phyloP scores from a whole-genome alignment of 2,888 invertebrate genomes.

The Andrena fulva region DNA sequence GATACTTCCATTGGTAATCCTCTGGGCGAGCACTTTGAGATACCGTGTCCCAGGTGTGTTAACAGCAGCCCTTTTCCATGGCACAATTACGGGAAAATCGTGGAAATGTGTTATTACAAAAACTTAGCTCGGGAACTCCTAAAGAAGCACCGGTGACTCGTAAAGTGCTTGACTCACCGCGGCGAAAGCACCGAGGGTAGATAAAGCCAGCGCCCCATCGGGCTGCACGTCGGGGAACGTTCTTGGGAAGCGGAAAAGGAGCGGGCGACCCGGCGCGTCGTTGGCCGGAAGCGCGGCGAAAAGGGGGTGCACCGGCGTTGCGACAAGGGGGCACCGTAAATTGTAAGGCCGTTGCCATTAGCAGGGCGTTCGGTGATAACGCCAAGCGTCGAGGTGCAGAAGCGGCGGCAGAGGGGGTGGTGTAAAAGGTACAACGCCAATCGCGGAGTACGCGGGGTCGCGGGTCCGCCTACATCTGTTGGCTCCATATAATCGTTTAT shows the following conservation, averaged over 20 bases:
- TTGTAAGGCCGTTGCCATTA: constrained; percentile 78
- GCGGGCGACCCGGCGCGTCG: background rate
- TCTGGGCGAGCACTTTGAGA: background rate
- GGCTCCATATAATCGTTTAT: constrained; percentile 84
- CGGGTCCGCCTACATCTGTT: constrained; percentile 84
- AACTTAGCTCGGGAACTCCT: too few relatives aligned
- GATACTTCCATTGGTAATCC: background rate
- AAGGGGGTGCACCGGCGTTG: background rate
- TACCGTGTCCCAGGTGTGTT: background rate
- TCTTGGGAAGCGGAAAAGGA: background rate
- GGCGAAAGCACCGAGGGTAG: background rate
- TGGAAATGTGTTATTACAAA: too few relatives aligned
- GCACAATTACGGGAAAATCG: too few relatives aligned
- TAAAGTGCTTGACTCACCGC: too few relatives aligned
- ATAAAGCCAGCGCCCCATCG: background rate
- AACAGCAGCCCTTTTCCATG: too few relatives aligned
- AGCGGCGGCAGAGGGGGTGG: constrained; percentile 37
- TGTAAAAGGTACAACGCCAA: constrained; percentile 72
- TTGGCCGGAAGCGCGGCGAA: background rate
- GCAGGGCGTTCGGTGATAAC: constrained; percentile 79
- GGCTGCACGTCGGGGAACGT: background rate
- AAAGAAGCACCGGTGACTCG: too few relatives aligned
- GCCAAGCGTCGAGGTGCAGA: constrained; percentile 43
- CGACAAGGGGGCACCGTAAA: constrained; percentile 67
- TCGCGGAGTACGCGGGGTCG: constrained; percentile 71